Evolutionary conservation across 92 coral and sea anemone species (phyloP), one percentile per base, ranked within the genome.

Genomic region (Zoanthus sociatus): DNA sequence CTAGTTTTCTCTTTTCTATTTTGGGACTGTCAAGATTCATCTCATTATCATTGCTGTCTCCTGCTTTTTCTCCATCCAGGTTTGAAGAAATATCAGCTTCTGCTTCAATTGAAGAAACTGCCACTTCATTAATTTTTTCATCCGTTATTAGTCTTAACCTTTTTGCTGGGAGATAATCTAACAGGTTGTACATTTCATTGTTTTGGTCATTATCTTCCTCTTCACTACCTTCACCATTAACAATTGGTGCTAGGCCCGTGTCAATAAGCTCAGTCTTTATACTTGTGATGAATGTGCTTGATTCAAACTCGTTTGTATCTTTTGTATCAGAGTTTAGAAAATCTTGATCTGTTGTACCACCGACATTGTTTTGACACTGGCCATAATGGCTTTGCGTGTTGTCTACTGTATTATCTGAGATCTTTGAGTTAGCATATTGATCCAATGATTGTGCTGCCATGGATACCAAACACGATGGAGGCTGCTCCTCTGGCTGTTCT

Each of bases 111-210:
- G 69, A 63, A 63, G 69, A 63, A 63, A 63, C 17, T 5, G n/a
- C 69, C 30, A 17, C n/a, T 16, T 5, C 69, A 63, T 4, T 44
- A 1, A 42, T 55, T 6, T 12, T 18, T 20, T 75, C 32, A 15
- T 75, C 37, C 7, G 46, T 58, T 20, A 48, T 75, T 16, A 17
- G 56, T 75, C 78, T 75, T 20, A 48, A 17, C 16, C 18, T 75
- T 31, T 75, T 10, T 3, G 61, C 78, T 2, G 78, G 78, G 13
- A 75, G 78, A 48, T 75, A 75, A 53, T 75, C 61, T 21, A 48
- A 46, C 60, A 75, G 8, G 42, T 75, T 75, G 3, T 47, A 75
- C 37, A 75, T 13, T 46, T 18, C 60, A 47, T 30, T 75, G 32
- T 15, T 53, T 75, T 47, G 20, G 13, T 12, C 61, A 48, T 44